Conservation (phyloP, 2,888 invertebrate genomes). For the Platyscelio sp. region DNA sequence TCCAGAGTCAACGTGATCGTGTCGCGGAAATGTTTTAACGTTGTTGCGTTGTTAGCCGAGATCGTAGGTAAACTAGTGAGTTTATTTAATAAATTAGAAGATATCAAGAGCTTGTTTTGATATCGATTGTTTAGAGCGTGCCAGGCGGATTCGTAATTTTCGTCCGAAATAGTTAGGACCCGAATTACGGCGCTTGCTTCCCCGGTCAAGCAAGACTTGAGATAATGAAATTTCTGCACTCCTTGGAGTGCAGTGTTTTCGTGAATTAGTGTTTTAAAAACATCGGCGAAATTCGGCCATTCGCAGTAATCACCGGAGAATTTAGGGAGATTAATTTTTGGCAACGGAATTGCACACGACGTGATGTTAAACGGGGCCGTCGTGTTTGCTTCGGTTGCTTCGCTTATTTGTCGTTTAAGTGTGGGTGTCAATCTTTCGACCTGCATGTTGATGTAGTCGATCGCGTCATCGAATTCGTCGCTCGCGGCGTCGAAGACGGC, state of each 20-base stretch:
- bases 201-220: background rate
- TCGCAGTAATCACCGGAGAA: background rate
- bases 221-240: constrained; percentile 7
- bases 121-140: background rate
- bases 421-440: too few relatives aligned
- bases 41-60: background rate
- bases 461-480: too few relatives aligned
- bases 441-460: too few relatives aligned
- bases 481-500: too few relatives aligned
- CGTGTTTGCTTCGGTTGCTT: too few relatives aligned
- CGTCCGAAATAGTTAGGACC: background rate
- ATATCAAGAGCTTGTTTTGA: background rate
- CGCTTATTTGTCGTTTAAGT: too few relatives aligned
- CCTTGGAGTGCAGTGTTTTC: background rate
- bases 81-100: background rate
- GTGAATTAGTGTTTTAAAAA: background rate
- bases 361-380: too few relatives aligned
- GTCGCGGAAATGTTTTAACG: background rate
- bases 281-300: background rate
- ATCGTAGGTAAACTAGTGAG: background rate
- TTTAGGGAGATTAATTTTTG: too few relatives aligned
- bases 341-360: too few relatives aligned
- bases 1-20: background rate
- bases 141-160: background rate
- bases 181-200: background rate